Evolutionary conservation across 2,797 vertebrate species (phyloP), one percentile per base, ranked within the genome.

Genomic region (Halcyon leucocephala): DNA sequence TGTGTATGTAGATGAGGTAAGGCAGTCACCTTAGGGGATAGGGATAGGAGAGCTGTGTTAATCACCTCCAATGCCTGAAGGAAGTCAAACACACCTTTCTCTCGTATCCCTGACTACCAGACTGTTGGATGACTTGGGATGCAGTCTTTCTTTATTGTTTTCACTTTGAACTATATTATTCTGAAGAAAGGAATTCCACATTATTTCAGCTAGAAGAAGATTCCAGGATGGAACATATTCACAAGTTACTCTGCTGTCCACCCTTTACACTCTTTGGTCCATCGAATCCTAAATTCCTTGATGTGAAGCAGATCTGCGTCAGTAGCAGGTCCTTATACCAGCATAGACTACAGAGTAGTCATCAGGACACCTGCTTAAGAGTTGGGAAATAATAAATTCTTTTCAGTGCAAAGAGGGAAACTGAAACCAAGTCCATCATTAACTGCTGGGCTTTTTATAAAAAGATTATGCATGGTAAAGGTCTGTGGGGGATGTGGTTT

Each of bases 401-500:
- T 61, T 87, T 91, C 42, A 25, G 0, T 65, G 4, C 9, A 44
- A 84, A 71, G 28, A 48, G 12, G 18, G 16, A 37, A 78, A 33
- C 25, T 29, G 18, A 31, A 69, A 26, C 42, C 0, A 1, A 79
- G 25, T 70, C 19, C 6, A 1, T 5, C 18, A 25, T 8, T 73
- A 44, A 24, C 15, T 49, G 7, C 37, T 51, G 6, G 12, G 6
- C 9, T 66, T 46, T 83, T 55, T 46, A 22, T 73, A 20, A 49
- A 52, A 71, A 41, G 31, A 24, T 86, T 35, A 19, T 60, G 6
- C 5, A 2, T 58, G 20, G 18, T 66, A 54, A 54, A 65, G 29
- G 26, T 66, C 55, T 0, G 0, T 66, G 46, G 31, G 6, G 37
- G 8, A 37, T 54, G 10, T 60, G 15, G 0, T 13, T 54, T 31